phyloP scores from a whole-genome alignment of 2,888 invertebrate species.

The Nesidiocoris tenuis region DNA sequence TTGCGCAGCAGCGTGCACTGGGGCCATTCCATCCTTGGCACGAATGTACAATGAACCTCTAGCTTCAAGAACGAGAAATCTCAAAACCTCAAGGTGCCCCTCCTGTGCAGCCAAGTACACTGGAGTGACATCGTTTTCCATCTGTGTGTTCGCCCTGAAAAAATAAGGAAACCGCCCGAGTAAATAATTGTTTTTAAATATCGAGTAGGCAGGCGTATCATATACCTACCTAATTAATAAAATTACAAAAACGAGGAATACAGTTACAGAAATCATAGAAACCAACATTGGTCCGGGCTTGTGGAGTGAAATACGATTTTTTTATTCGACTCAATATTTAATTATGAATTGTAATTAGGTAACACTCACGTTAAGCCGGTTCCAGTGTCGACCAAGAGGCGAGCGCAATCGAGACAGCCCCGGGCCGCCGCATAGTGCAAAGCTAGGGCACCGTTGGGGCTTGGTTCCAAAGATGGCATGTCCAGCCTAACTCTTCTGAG shows the following conservation, averaged over 20 bases:
- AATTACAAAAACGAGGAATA: too few species aligned
- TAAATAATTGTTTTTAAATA: too few species aligned
- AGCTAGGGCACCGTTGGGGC: slow-evolving; percentile 71
- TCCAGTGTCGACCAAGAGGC: slow-evolving; percentile 73
- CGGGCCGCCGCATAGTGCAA: slow-evolving; percentile 85
- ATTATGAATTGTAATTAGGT: too few species aligned
- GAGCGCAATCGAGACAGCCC: slow-evolving; percentile 82
- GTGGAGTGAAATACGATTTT: too few species aligned
- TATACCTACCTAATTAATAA: too few species aligned
- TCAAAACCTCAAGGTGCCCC: slow-evolving; percentile 81
- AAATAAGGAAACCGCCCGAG: too few species aligned
- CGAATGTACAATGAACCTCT: slow-evolving; percentile 79
- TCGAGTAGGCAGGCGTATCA: too few species aligned
- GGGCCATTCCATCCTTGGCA: slow-evolving; percentile 87
- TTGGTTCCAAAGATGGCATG: slow-evolving; percentile 60
- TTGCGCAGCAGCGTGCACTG: slow-evolving; percentile 86
- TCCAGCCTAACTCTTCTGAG: too few species aligned
- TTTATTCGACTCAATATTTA: too few species aligned
- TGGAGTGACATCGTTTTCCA: slow-evolving; percentile 89
- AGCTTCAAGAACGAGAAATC: slow-evolving; percentile 79
- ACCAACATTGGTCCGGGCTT: too few species aligned
- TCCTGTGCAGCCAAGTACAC: slow-evolving; percentile 87
- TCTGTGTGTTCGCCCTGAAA: slow-evolving; percentile 79
- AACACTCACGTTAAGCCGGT: slow-evolving; percentile 73
- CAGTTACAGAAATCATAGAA: too few species aligned